Conservation (phyloP, 2,888 invertebrate genomes). For the Copidosoma aretas region DNA sequence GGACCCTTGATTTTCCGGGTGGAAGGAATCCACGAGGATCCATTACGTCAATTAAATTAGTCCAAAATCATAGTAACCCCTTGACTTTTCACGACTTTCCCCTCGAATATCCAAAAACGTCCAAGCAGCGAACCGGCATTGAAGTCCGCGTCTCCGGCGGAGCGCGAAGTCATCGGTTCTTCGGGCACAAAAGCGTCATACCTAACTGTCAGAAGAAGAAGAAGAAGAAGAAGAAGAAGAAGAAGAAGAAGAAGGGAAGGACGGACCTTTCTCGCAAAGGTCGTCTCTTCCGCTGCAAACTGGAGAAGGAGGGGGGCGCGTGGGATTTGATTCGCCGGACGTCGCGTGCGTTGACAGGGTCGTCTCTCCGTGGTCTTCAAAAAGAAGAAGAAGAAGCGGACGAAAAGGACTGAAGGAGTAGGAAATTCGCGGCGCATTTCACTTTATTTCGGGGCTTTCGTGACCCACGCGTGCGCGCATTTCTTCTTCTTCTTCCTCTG, state of each 20-base stretch:
- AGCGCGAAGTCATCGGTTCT: conserved; percentile 15
- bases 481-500: too few relatives aligned
- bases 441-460: conserved; percentile 50
- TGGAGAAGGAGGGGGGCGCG: conserved; percentile 2
- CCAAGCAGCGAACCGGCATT: neutral
- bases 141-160: conserved; percentile 3
- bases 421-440: conserved; percentile 48
- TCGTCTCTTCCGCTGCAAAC: conserved; percentile 28
- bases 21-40: neutral
- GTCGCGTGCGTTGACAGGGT: neutral
- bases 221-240: neutral
- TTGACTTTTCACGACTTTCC: neutral
- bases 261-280: conserved; percentile 2
- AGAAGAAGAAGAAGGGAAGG: neutral
- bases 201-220: neutral
- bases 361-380: neutral
- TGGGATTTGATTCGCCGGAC: conserved; percentile 29
- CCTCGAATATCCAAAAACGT: neutral
- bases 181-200: neutral
- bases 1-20: neutral
- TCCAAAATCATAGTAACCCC: neutral
- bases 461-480: conserved; percentile 35
- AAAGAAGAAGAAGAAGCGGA: neutral
- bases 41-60: neutral
- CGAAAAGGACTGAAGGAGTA: too few relatives aligned